A percentile compares a stretch with the other conserved stretches of the same genome.
Conservation (phyloP, 2,797 vertebrate species). For the Setipinna tenuifilis region DNA sequence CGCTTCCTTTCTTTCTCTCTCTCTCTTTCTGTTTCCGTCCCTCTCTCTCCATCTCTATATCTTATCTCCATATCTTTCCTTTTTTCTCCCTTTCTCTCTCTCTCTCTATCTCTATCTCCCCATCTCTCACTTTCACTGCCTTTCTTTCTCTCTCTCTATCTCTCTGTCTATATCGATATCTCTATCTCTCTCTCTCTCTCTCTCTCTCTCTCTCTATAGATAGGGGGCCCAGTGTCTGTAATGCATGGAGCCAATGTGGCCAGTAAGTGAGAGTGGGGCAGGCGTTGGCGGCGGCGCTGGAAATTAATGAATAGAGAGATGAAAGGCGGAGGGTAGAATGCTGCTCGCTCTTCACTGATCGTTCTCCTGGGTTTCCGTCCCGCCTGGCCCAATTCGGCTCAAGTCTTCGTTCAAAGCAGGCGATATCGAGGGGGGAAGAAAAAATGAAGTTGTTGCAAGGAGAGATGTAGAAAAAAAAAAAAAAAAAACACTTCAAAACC, state of each 20-base stretch:
- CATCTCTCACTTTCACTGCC: background rate
- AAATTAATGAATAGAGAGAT: constrained; percentile 43
- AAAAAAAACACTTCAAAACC: background rate
- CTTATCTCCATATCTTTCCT: too few species aligned
- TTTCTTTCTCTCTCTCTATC: background rate
- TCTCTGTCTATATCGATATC: background rate
- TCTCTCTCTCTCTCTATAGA: background rate
- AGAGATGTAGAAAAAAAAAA: background rate
- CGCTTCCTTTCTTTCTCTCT: too few species aligned
- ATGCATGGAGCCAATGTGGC: background rate
- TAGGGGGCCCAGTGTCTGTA: constrained; percentile 35
- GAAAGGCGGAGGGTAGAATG: constrained; percentile 30
- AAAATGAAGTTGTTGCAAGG: background rate
- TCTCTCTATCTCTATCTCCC: background rate
- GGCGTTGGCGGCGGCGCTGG: background rate
- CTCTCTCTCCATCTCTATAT: background rate
- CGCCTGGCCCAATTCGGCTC: background rate
- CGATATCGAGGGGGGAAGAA: background rate
- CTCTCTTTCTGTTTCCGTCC: background rate
- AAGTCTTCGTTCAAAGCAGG: background rate
- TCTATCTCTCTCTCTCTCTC: background rate
- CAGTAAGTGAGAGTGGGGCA: background rate
- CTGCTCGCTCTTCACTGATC: background rate
- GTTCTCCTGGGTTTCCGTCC: background rate
- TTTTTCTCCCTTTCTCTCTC: constrained; percentile 29